Percentiles rank a stretch among this genome's conserved stretches.
Evolutionary conservation across 2,888 invertebrate genomes (phyloP).

Genomic region (Tachina lurida): DNA sequence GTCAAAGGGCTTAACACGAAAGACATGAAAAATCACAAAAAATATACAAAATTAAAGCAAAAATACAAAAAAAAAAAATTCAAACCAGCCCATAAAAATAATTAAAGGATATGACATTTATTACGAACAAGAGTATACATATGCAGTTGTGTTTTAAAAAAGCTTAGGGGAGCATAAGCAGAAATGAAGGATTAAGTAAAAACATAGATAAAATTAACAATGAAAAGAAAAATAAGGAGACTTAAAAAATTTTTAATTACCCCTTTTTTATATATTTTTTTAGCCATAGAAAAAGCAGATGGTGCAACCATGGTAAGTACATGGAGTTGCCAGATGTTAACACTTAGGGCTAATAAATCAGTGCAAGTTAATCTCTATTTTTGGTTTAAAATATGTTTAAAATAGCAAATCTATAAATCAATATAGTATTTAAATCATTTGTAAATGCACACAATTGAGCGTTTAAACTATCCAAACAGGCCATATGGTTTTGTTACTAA

Average conservation of each 20-base stretch:
- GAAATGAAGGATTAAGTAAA: slow-evolving; percentile 45
- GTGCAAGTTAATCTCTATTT: no score
- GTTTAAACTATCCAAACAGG: no score
- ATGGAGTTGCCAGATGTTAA: slow-evolving; percentile 7
- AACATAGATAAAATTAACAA: not conserved
- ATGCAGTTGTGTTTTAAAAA: slow-evolving; percentile 11
- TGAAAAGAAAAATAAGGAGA: slow-evolving; percentile 34
- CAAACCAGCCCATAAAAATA: not conserved
- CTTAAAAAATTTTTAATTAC: slow-evolving; percentile 65
- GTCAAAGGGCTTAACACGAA: not conserved
- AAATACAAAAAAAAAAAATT: not conserved
- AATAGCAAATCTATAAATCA: no score
- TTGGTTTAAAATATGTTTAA: no score
- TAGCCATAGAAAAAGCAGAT: not conserved
- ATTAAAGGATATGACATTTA: not conserved
- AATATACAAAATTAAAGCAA: not conserved
- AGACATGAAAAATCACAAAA: not conserved
- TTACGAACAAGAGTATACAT: no score
- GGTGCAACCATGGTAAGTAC: not conserved
- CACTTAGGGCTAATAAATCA: no score
- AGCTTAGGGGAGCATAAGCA: not conserved
- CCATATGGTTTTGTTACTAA: no score
- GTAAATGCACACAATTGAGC: no score
- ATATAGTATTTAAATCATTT: no score
- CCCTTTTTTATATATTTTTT: slow-evolving; percentile 29